Conservation (phyloP, 2,888 invertebrate species). For the Notodonta dromedarius region DNA sequence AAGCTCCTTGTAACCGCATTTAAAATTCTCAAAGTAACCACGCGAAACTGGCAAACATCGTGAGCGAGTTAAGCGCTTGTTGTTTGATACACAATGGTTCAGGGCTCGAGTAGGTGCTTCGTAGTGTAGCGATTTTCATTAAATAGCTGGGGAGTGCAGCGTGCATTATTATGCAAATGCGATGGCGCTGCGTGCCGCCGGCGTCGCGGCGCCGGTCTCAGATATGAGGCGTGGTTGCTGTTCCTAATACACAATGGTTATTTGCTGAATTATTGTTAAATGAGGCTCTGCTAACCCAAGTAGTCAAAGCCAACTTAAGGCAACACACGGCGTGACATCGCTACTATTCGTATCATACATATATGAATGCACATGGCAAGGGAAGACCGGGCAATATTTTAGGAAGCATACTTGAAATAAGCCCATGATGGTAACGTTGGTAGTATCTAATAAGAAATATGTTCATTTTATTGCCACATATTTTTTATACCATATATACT, state of each 20-base stretch:
- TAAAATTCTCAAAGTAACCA: conserved; percentile 2
- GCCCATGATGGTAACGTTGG: too few species aligned
- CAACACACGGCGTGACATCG: too few species aligned
- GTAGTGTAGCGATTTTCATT: conserved; percentile 60
- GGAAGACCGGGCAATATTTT: too few species aligned
- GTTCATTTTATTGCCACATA: too few species aligned
- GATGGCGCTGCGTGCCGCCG: conserved; percentile 42
- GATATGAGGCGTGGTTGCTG: conserved; percentile 23
- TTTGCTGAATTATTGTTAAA: too few species aligned
- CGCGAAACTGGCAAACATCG: conserved; percentile 4
- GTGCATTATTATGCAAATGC: conserved; percentile 70
- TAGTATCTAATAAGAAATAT: too few species aligned
- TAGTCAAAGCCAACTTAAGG: too few species aligned
- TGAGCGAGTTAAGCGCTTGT: not conserved
- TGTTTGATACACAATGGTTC: conserved; percentile 2
- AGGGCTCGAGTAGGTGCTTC: not conserved
- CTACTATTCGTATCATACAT: too few species aligned
- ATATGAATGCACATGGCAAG: too few species aligned
- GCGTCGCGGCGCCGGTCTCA: conserved; percentile 46
- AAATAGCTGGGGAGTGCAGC: conserved; percentile 56
- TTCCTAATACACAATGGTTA: conserved; percentile 1
- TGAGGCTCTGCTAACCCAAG: too few species aligned
- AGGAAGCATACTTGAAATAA: too few species aligned
- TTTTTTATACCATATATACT: too few species aligned
- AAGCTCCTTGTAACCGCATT: not conserved